Evolutionary conservation across 2,797 vertebrate species (phyloP), one percentile per base, ranked within the genome.

Genomic region (Loriculus beryllinus): DNA sequence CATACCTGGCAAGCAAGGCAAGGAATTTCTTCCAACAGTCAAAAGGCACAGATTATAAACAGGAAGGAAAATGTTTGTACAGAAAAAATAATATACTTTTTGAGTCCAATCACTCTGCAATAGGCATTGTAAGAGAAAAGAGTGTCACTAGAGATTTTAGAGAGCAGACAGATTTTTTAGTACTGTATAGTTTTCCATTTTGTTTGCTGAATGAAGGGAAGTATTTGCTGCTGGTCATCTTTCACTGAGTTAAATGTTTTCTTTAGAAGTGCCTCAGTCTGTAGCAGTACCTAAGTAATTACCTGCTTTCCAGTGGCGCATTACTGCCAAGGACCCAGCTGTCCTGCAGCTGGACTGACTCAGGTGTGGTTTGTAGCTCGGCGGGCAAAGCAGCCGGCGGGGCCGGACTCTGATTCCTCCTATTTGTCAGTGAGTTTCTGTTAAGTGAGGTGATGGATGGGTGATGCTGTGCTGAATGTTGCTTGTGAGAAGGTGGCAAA

Each of bases 321-420:
- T 99, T 99, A 98, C 99, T 99, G 98, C 99, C 99, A 98, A 99
- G 98, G 97, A 99, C 99, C 99, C 99, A 99, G 99, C 99, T 99
- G 99, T 99, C 99, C 98, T 99, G 99, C 99, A 99, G 99, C 99
- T 99, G 99, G 98, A 99, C 99, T 94, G 99, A 99, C 99, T 99
- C 99, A 87, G 99, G 99, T 97, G 99, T 99, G 97, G 99, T 99
- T 98, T 99, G 99, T 98, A 99, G 98, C 98, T 99, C 99, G 97
- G 99, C 98, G 98, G 99, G 99, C 98, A 99, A 98, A 97, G 98
- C 99, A 98, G 98, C 99, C 98, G 99, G 97, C 97, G 99, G 98
- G 94, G 99, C 98, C 97, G 99, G 99, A 98, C 99, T 99, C 94
- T 98, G 99, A 98, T 98, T 99, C 98, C 99, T 99, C 95, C 99